These are phyloP conservation scores for Philereme vetulata DNA, from an alignment of 2,888 invertebrate species.

Conservation along the genomic window DNA sequence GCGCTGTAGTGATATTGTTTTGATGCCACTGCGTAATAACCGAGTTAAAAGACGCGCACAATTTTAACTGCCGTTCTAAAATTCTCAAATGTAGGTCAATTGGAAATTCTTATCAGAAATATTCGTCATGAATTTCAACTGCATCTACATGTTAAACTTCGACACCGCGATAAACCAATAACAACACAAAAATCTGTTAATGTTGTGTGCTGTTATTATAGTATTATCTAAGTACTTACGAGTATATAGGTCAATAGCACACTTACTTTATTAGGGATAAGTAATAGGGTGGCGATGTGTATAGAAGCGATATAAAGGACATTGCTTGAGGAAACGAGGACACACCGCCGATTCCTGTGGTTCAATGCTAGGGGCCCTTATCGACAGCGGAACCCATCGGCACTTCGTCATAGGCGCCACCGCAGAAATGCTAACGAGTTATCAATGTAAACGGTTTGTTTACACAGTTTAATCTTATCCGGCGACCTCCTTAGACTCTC, in stretches of 20 bases:
- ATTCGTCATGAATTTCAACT: conserved; percentile 28
- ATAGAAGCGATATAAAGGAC: conserved; percentile 2
- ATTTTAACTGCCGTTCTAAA: conserved; percentile 28
- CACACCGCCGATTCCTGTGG: conserved; percentile 14
- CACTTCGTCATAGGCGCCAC: conserved; percentile 74
- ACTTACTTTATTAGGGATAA: background rate
- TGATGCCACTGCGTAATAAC: conserved; percentile 56
- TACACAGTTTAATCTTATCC: conserved; percentile 84
- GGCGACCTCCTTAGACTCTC: conserved; percentile 81
- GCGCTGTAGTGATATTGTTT: conserved; percentile 34
- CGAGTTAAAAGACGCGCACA: conserved; percentile 30
- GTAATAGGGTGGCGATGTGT: background rate
- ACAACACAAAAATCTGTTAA: background rate
- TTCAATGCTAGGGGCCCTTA: conserved; percentile 49
- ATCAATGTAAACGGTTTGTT: conserved; percentile 83
- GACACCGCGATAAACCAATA: conserved; percentile 18
- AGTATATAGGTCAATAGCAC: too few species aligned
- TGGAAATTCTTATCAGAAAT: conserved; percentile 26
- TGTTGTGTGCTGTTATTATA: background rate
- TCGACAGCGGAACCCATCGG: conserved; percentile 49
- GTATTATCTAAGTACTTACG: too few species aligned
- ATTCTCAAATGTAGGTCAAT: conserved; percentile 36
- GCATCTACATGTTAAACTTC: conserved; percentile 22
- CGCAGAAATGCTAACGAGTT: conserved; percentile 78
- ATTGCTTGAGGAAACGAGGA: conserved; percentile 21